Evolutionary conservation across 2,888 invertebrate genomes (phyloP).

Genomic region (Macaria notata): DNA sequence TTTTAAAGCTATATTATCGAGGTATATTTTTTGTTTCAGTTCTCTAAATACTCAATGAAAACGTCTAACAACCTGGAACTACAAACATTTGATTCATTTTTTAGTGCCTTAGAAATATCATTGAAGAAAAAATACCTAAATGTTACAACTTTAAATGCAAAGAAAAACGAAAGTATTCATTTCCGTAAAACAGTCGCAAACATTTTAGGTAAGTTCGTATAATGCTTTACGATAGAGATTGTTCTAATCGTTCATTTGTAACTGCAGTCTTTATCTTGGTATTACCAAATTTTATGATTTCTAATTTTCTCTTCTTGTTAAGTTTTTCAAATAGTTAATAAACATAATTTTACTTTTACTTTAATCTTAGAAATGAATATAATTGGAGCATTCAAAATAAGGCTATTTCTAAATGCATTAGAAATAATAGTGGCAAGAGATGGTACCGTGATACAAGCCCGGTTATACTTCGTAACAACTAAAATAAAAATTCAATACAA

Average conservation of each 20-base stretch:
- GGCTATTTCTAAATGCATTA: no score
- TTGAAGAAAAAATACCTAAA: conserved; percentile 49
- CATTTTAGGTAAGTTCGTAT: conserved; percentile 38
- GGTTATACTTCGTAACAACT: not conserved
- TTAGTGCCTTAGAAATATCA: conserved; percentile 50
- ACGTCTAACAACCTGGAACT: conserved; percentile 27
- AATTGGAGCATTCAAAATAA: no score
- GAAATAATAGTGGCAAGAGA: not conserved
- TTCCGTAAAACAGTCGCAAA: conserved; percentile 35
- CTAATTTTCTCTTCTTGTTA: no score
- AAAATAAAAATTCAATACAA: conserved; percentile 8
- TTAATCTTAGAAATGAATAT: no score
- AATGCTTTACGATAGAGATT: no score
- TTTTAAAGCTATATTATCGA: no score
- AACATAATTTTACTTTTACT: no score
- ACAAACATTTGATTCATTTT: conserved; percentile 40
- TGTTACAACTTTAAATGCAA: conserved; percentile 40
- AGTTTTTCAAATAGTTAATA: no score
- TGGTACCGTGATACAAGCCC: no score
- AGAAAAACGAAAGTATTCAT: conserved; percentile 20
- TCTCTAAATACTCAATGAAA: not conserved
- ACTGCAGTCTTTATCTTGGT: no score
- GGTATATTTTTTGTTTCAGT: conserved; percentile 6
- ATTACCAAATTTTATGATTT: no score
- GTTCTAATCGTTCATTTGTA: no score